Evolutionary conservation across 2,888 invertebrate species (phyloP), one percentile per base, ranked within the genome.

Genomic region (Idaea aversata): DNA sequence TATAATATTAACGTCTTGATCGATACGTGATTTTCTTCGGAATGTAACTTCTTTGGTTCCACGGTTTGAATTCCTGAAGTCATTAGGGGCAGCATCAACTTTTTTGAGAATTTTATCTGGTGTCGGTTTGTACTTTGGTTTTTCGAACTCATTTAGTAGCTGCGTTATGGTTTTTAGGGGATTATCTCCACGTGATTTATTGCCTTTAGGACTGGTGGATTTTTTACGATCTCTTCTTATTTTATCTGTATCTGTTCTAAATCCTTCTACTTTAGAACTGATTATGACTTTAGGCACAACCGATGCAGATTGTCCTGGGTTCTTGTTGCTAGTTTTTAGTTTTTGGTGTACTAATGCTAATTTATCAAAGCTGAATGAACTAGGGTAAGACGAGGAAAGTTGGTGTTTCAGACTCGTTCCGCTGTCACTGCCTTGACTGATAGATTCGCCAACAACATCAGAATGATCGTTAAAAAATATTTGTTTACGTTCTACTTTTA

Each of bases 201-300:
- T 25, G 25, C 25, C 25, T 25, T 25, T 47, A 6, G 47, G 47
- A 1, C 67, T 64, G 5, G 62, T 61, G n/a, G 72, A 34, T 69
- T 69, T 82, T 65, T 77, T 85, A 3, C 76, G 72, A 34, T 82
- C 79, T 71, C 76, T 84, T 67, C 78, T 86, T 25, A 57, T 65
- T 75, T 77, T 84, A 34, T 85, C 82, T 4, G 57, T 57, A 47
- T 86, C 82, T 6, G 65, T 10, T 72, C 82, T 86, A 2, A 68
- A 60, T 7, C 64, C 65, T 65, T 81, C 80, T 47, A 76, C 61
- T 77, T 89, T 91, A 0, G 86, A 76, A 69, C 77, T 86, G 16
- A 89, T 87, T 62, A 88, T 78, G 47, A 90, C 86, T 83, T 90
- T 91, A n/a, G 89, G 85, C 5, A 83, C 72, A 10, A 84, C 78